Percentiles rank a stretch among this genome's conserved stretches.
Evolutionary conservation across 1,140 invertebrate species (phyloP).

Genomic region (Stenopsyche tienmushanensis): DNA sequence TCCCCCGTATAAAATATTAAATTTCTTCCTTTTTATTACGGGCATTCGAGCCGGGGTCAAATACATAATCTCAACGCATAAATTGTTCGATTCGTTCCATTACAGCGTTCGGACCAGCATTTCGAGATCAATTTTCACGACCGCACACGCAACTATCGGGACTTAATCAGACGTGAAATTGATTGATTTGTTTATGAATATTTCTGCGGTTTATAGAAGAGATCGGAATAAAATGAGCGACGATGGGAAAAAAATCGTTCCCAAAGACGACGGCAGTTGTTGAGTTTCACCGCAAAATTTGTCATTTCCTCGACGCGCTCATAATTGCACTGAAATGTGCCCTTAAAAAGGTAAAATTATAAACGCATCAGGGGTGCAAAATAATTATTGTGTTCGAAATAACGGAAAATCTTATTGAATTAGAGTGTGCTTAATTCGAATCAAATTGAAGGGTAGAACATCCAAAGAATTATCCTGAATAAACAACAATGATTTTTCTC

Average conservation of each 20-base stretch:
- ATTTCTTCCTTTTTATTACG: constrained; percentile 22
- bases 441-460: no score
- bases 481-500: no score
- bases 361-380: constrained; percentile 15
- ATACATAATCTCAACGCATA: constrained; percentile 18
- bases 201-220: no score
- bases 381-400: no score
- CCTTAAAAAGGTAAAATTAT: constrained; percentile 17
- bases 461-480: no score
- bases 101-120: constrained; percentile 20
- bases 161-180: no score
- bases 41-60: constrained; percentile 9
- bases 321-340: constrained; percentile 18
- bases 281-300: constrained; percentile 19
- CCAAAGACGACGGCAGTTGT: constrained; percentile 13
- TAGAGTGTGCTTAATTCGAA: no score
- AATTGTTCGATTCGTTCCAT: constrained; percentile 22
- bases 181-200: no score
- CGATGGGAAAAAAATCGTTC: no score
- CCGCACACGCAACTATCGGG: not conserved
- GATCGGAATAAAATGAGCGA: no score
- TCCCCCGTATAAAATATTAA: constrained; percentile 21
- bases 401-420: no score
- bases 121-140: constrained; percentile 15
- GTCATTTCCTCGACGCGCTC: constrained; percentile 17